Conservation (phyloP, 2,888 invertebrate species). For the Melinaea marsaeus region DNA sequence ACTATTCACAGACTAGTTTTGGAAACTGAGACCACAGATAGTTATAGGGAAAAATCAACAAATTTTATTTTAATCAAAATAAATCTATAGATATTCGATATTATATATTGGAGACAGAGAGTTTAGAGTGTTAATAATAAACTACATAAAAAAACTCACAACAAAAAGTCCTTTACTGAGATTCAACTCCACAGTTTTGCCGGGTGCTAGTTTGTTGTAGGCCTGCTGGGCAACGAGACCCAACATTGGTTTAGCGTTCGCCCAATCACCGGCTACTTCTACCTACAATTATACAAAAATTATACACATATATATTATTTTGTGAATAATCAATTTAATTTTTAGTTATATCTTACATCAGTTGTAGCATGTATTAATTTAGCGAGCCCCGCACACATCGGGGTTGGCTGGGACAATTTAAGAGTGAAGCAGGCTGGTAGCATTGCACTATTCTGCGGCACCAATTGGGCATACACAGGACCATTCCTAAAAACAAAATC, state of each 20-base stretch:
- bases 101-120: too few relatives aligned
- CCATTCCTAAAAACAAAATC: conserved; percentile 37
- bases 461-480: conserved; percentile 89
- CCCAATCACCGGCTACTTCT: conserved; percentile 69
- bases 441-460: conserved; percentile 90
- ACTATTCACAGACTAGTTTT: too few relatives aligned
- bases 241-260: conserved; percentile 79
- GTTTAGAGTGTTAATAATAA: background rate
- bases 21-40: too few relatives aligned
- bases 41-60: too few relatives aligned
- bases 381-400: conserved; percentile 88
- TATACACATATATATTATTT: background rate
- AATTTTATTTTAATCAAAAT: too few relatives aligned
- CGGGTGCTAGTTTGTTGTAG: conserved; percentile 80
- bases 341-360: conserved; percentile 46
- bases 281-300: conserved; percentile 42
- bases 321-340: background rate
- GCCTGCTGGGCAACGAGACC: conserved; percentile 88
- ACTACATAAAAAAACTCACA: conserved; percentile 71
- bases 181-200: conserved; percentile 80
- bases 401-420: conserved; percentile 89
- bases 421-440: conserved; percentile 92
- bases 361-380: conserved; percentile 72
- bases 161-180: conserved; percentile 91
- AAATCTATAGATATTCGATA: too few relatives aligned